A percentile compares a stretch with the other conserved stretches of the same genome.
These are phyloP conservation scores for Oophaga pumilio DNA, from an alignment of 2,113 vertebrate genomes.

Conservation along the genomic window DNA sequence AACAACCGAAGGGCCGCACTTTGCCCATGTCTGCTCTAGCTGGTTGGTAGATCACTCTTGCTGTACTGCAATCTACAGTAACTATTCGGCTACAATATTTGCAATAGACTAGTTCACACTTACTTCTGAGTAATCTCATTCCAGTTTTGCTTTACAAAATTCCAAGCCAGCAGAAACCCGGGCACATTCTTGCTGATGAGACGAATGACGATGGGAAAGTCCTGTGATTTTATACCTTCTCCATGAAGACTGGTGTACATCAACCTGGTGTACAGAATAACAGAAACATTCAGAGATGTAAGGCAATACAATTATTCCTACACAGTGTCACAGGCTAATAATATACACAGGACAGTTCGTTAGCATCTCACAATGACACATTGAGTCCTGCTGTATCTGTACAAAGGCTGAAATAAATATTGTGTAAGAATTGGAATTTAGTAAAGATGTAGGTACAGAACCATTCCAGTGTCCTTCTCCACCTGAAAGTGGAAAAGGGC, in stretches of 20 bases:
- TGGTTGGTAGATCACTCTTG: background rate
- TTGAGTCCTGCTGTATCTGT: background rate
- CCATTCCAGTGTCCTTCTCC: too few species aligned
- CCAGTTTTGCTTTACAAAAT: slow-evolving; percentile 96
- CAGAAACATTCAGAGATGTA: too few species aligned
- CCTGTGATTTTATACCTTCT: slow-evolving; percentile 78
- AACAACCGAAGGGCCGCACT: too few species aligned
- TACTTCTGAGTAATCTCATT: slow-evolving; percentile 84
- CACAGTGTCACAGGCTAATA: too few species aligned
- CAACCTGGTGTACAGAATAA: slow-evolving; percentile 73
- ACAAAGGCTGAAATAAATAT: background rate
- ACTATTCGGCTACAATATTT: background rate
- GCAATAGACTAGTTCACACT: slow-evolving; percentile 60
- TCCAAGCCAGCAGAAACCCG: slow-evolving; percentile 87
- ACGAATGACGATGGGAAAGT: slow-evolving; percentile 80
- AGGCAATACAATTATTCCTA: too few species aligned
- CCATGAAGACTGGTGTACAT: slow-evolving; percentile 79
- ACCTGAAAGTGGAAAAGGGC: background rate
- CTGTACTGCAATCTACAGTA: background rate
- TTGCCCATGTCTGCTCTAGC: background rate
- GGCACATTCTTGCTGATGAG: slow-evolving; percentile 75
- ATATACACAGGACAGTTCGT: too few species aligned
- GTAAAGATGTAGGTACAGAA: too few species aligned
- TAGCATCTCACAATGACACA: too few species aligned
- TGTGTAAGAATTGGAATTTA: too few species aligned